These are phyloP conservation scores for Diadumene lineata DNA, from an alignment of 92 coral and sea anemone species.

Conservation along the genomic window DNA sequence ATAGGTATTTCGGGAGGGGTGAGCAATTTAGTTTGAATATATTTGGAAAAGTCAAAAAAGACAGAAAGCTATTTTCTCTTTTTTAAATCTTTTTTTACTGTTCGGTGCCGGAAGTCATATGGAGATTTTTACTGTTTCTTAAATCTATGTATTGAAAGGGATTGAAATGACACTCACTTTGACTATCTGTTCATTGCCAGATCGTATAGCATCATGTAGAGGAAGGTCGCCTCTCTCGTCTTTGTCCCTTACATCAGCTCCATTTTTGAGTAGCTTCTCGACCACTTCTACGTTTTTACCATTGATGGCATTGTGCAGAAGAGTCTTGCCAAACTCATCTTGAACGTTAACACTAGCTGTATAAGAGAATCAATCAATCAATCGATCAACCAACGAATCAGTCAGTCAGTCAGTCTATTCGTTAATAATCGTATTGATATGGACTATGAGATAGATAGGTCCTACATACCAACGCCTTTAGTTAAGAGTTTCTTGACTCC, in stretches of 20 bases:
- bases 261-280: conserved; percentile 60
- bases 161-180: too few species aligned
- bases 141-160: too few species aligned
- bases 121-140: too few species aligned
- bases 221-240: conserved; percentile 88
- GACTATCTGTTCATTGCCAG: conserved; percentile 65
- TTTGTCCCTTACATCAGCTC: conserved; percentile 64
- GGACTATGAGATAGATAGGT: too few species aligned
- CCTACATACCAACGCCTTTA: conserved; percentile 76
- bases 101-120: too few species aligned
- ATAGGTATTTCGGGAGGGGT: too few species aligned
- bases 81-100: too few species aligned
- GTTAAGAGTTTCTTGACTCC: conserved; percentile 67
- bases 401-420: not conserved
- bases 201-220: conserved; percentile 69
- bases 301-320: conserved; percentile 78
- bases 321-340: conserved; percentile 83
- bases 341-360: conserved; percentile 56
- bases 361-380: not conserved
- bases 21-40: too few species aligned
- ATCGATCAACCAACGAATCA: not conserved
- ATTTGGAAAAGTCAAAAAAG: too few species aligned
- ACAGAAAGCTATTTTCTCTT: too few species aligned
- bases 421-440: too few species aligned
- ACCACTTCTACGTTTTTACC: conserved; percentile 70